Base-by-base conservation (phyloP, 2,797 vertebrate species). In the Mormyrus hasselquistii region DNA sequence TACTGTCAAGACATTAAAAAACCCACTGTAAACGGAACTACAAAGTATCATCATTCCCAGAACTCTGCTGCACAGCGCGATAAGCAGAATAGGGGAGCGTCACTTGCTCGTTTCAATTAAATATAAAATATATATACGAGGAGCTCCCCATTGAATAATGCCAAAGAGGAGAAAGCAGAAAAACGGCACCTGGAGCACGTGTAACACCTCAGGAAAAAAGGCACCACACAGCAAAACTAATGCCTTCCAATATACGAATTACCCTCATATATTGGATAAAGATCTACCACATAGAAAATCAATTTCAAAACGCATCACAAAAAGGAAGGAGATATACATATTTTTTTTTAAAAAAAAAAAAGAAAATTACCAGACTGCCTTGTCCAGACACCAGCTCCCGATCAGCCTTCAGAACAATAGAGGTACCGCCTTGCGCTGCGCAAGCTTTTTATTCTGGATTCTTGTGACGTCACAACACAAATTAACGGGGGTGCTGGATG, bases 361-460 rank as follows among this genome's bases (percentile, higher is more conserved):
- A n/a, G n/a, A n/a, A n/a, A n/a, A n/a, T n/a, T 85, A 87, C 85
- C 85, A 87, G 16, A 25, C 25, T 87, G 34, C 0, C 34, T 16
- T 19, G 38, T 65, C n/a, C 57, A 55, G 34, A 44, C 41, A 87
- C 87, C 57, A 87, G 9, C 16, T 49, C 14, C 34, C 6, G 41
- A 65, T 29, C 87, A 57, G 87, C 47, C 4, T 49, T 25, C 41
- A 69, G 57, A 69, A 87, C 87, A 87, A 87, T 65, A 87, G 87
- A 65, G 87, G 87, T 87, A 41, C 59, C 87, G 87, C 87, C 87
- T 87, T 49, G 10, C 87, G 9, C 59, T 87, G 87, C 87, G 87
- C 34, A 87, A 65, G 38, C 87, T 12, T 87, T 87, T 87, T 87
- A 87, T 87, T 47, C n/a, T 22, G 57, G 41, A 47, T 65, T 41